Base-by-base conservation (phyloP, 2,888 invertebrate species). In the Zootermopsis nevadensis region DNA sequence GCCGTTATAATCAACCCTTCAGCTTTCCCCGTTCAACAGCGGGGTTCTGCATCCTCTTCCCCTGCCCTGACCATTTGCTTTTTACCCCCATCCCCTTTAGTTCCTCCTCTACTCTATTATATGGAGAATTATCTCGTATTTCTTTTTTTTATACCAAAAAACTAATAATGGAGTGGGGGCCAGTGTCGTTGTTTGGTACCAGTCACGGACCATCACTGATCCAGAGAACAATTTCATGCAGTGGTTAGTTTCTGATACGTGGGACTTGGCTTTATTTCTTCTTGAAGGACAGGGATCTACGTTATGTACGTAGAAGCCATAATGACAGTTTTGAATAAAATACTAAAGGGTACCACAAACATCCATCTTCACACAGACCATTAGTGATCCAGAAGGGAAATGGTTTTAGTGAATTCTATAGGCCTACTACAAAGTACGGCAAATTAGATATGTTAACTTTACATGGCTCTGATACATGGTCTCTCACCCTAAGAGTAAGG, bases 181-280 rank as follows among this genome's bases (percentile, higher is more conserved):
- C 33, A 22, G 0, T 33, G 74, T 38, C 24, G 74, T 77, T 79
- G 30, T 22, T 33, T 33, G 30, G 72, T 79, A 67, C 82, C 74
- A 83, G 80, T 83, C 60, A 83, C 84, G 22, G 53, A n/a, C 74
- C 19, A 74, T 38, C 74, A 74, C 74, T 74, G 74, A 74, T 24
- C 35, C 35, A 74, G 74, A 10, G 33, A 38, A 24, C 74, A 38
- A 30, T 38, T 22, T n/a, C 74, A 33, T 31, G 12, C 35, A 38
- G 1, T 42, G 31, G 42, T 74, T 33, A 74, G 19, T 42, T 38
- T 24, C 38, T 38, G 35, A 19, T 15, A 48, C 19, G 48, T 48
- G 48, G 15, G 19, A 19, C 48, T 48, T 48, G 3, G 19, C 48
- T 48, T 48, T 48, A 48, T 15, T 19, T 19, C 19, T 2, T 1